Evolutionary conservation across 2,888 invertebrate species (phyloP).

Genomic region (Heliconius aoede): DNA sequence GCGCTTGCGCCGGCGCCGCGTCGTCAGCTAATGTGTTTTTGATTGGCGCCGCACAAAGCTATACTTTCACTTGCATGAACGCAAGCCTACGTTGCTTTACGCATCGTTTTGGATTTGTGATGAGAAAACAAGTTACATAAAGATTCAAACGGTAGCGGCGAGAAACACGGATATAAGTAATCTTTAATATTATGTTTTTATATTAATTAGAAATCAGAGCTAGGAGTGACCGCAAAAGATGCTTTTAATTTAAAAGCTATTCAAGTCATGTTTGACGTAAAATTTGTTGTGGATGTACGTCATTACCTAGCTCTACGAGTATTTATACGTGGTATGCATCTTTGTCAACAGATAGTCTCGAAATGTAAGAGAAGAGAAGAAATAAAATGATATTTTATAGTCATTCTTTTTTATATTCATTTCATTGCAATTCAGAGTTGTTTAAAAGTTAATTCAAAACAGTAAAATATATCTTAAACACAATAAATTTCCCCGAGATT

Average conservation of each 20-base stretch:
- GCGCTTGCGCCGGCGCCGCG: constrained; percentile 46
- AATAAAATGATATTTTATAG: not conserved
- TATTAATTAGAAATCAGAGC: not conserved
- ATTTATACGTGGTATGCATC: not conserved
- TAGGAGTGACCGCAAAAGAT: not conserved
- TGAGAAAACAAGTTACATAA: constrained; percentile 24
- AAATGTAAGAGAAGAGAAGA: not conserved
- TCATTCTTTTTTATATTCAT: no score
- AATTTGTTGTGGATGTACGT: not conserved
- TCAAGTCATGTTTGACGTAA: not conserved
- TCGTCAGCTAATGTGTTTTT: constrained; percentile 68
- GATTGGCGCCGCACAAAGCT: constrained; percentile 69
- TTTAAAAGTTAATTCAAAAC: no score
- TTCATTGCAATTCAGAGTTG: no score
- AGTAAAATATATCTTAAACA: no score
- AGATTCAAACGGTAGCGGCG: constrained; percentile 11
- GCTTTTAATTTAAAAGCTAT: not conserved
- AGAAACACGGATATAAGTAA: not conserved
- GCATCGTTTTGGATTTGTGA: constrained; percentile 23
- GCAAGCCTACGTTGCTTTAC: constrained; percentile 54
- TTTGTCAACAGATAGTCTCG: not conserved
- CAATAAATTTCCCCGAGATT: not conserved
- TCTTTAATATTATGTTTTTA: not conserved
- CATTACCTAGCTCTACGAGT: not conserved
- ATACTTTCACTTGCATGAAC: constrained; percentile 72